Percentiles rank a stretch among this genome's conserved stretches.
Evolutionary conservation across 2,797 vertebrate species (phyloP).

Genomic region (Thunnus albacares): DNA sequence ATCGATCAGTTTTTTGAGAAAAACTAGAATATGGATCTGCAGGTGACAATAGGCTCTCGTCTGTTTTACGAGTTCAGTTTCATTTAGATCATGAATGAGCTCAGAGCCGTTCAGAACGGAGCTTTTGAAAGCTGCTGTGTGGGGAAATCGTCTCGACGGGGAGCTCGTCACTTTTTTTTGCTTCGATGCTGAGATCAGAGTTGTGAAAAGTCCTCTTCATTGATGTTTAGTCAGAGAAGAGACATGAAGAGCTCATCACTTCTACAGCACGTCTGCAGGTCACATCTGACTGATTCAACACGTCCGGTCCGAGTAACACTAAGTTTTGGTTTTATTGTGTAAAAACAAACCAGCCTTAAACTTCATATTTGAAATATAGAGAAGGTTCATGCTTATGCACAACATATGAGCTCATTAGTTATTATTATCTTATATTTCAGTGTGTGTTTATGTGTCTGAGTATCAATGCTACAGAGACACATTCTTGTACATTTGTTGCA

Average conservation of each 20-base stretch:
- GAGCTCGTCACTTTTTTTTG: constrained; percentile 61
- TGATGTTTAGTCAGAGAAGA: constrained; percentile 70
- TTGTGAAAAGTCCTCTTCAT: constrained; percentile 62
- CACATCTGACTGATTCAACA: too few relatives aligned
- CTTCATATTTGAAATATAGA: not conserved
- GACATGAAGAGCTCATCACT: constrained; percentile 72
- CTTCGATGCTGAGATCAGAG: constrained; percentile 73
- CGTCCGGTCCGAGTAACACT: not conserved
- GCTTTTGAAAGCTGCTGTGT: constrained; percentile 33
- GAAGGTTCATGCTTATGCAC: not conserved
- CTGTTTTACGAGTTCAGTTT: too few relatives aligned
- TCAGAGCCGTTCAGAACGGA: constrained; percentile 58
- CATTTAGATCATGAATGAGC: too few relatives aligned
- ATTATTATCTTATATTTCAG: not conserved
- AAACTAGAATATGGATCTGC: not conserved
- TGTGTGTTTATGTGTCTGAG: not conserved
- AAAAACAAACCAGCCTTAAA: not conserved
- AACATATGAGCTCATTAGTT: not conserved
- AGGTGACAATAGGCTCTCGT: too few relatives aligned
- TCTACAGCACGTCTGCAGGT: constrained; percentile 56
- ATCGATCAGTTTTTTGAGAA: too few relatives aligned
- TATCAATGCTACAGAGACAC: not conserved
- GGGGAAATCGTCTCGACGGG: constrained; percentile 40
- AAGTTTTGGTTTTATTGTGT: too few relatives aligned
- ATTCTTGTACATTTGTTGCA: not conserved